Evolutionary conservation across 2,113 vertebrate genomes (phyloP).

Genomic region (Thymallus thymallus): DNA sequence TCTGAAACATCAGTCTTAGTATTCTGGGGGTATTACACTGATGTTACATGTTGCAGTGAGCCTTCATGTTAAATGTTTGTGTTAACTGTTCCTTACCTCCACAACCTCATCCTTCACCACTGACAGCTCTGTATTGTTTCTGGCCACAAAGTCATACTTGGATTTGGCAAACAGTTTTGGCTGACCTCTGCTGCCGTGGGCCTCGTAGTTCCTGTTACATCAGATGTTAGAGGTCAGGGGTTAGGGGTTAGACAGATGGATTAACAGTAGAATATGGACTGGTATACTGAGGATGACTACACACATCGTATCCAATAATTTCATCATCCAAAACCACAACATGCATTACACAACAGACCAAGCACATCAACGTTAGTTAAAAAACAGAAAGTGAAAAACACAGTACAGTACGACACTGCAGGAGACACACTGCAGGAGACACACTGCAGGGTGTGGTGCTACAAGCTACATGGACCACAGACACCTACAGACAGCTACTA

Average conservation of each 20-base stretch:
- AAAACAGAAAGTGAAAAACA: not conserved
- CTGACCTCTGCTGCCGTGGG: constrained; percentile 63
- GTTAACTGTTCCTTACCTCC: constrained; percentile 76
- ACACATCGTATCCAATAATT: not conserved
- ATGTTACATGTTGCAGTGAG: not conserved
- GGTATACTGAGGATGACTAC: not conserved
- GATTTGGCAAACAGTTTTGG: constrained; percentile 87
- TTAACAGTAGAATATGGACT: not conserved
- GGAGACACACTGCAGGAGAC: no score
- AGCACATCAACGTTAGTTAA: not conserved
- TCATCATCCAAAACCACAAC: not conserved
- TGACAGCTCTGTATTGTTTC: constrained; percentile 92
- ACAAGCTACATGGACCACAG: not conserved
- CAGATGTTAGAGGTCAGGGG: not conserved
- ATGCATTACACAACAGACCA: not conserved
- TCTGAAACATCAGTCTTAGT: not conserved
- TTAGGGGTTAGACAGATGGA: not conserved
- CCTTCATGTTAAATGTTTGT: not conserved
- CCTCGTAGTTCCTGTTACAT: constrained; percentile 75
- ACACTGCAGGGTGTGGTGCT: no score
- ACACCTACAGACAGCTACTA: not conserved
- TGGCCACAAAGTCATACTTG: constrained; percentile 91
- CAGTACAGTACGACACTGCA: no score
- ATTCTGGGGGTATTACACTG: not conserved
- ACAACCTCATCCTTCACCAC: constrained; percentile 90